Base-by-base conservation (phyloP, 2,113 vertebrate species). In the Notiomystis cincta region DNA sequence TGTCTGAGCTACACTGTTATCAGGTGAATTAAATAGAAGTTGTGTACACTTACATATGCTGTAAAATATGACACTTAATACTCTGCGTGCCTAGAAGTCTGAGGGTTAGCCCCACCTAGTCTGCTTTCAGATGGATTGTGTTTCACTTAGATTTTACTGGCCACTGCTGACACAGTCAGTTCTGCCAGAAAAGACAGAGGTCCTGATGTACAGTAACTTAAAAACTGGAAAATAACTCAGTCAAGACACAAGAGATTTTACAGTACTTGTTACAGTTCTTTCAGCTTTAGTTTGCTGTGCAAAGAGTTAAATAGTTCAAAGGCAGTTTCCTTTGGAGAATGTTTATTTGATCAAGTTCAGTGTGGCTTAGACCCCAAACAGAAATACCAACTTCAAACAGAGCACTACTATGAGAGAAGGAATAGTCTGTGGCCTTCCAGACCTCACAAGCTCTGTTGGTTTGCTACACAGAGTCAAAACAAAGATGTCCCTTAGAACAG, bases 271-370 rank as follows among this genome's bases (percentile, higher is more conserved):
- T 84, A 50, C 40, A 42, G 56, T 84, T 79, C 23, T 88, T 90
- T 70, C 48, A 65, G 45, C 27, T 47, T 69, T 57, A 81, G 57
- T 81, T 82, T 82, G 69, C 58, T 79, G 23, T 71, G 57, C 33
- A 67, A 93, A 86, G 61, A 90, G 95, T 96, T 97, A 96, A 96
- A 65, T 30, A 89, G 51, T 91, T 96, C 76, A 95, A 95, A 94
- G 76, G 40, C 72, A 56, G 67, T 90, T 94, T 90, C 61, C 82
- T 89, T 87, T 65, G 57, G 82, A 75, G 65, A 93, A 91, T 93
- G 92, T 93, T 96, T 96, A 87, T 96, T 92, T 96, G 82, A 89
- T 92, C 25, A 71, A 95, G 86, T 90, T 89, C 95, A 83, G 47
- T 87, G 89, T 90, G 90, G 93, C 61, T 90, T 93, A 86, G 92